Percentiles rank a stretch among this genome's conserved stretches.
Conservation (phyloP, 1,140 invertebrate genomes). For the Eriosoma lanigerum region DNA sequence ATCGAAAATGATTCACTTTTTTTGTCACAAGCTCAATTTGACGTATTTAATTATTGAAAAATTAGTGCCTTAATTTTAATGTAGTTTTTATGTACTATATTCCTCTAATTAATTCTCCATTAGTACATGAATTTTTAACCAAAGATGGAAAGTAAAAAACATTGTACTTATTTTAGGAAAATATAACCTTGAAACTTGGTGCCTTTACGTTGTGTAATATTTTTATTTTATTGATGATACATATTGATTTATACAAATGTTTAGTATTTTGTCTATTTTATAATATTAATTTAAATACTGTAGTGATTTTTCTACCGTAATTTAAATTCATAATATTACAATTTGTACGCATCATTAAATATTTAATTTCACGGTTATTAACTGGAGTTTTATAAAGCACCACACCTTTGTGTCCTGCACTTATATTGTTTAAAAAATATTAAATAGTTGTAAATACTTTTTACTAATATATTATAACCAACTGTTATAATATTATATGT, state of each 20-base stretch:
- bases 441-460: neutral
- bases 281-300: neutral
- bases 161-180: neutral
- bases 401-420: conserved; percentile 3
- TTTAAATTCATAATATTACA: neutral
- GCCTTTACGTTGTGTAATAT: conserved; percentile 6
- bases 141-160: conserved; percentile 7
- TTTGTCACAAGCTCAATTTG: conserved; percentile 34
- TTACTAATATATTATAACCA: neutral
- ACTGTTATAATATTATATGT: neutral
- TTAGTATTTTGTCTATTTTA: neutral
- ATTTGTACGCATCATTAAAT: conserved; percentile 6
- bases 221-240: neutral
- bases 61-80: conserved; percentile 33
- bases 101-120: conserved; percentile 16
- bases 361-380: conserved; percentile 12
- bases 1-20: conserved; percentile 6
- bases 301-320: neutral
- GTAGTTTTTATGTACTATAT: neutral
- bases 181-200: neutral
- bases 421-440: neutral
- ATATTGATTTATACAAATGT: neutral
- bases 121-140: neutral
- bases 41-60: conserved; percentile 19
- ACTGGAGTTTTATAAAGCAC: neutral